phyloP scores from a whole-genome alignment of 2,113 vertebrate species.

The Oryzias javanicus region DNA sequence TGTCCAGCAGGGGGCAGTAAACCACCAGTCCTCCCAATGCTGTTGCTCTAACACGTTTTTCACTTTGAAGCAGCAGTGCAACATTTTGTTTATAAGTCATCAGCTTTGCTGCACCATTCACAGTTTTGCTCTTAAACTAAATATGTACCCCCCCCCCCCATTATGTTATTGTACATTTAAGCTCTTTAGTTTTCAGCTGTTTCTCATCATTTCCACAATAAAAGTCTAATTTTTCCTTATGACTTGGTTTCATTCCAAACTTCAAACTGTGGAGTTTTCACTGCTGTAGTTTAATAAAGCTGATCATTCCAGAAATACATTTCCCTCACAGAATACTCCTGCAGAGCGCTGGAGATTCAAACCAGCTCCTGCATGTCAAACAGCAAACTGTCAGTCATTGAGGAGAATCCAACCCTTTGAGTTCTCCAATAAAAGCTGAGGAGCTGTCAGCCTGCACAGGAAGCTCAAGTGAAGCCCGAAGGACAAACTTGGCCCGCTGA shows the following conservation, averaged over 20 bases:
- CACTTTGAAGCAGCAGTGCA: slow-evolving; percentile 61
- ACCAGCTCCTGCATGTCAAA: too few relatives aligned
- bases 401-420: too few relatives aligned
- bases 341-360: too few relatives aligned
- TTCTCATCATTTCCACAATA: slow-evolving; percentile 62
- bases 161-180: slow-evolving; percentile 35
- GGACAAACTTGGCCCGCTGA: too few relatives aligned
- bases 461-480: too few relatives aligned
- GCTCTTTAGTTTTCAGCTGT: slow-evolving; percentile 37
- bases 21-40: slow-evolving; percentile 33
- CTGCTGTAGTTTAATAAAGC: too few relatives aligned
- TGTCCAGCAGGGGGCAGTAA: slow-evolving; percentile 57
- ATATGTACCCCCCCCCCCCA: slow-evolving; percentile 51
- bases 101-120: slow-evolving; percentile 57
- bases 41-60: slow-evolving; percentile 60
- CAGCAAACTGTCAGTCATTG: too few relatives aligned
- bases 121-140: slow-evolving; percentile 56
- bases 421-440: too few relatives aligned
- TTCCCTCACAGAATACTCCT: too few relatives aligned
- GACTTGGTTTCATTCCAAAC: neutral
- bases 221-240: slow-evolving; percentile 56
- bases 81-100: slow-evolving; percentile 71
- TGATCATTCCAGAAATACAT: too few relatives aligned
- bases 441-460: too few relatives aligned
- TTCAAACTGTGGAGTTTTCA: too few relatives aligned